Evolutionary conservation across 2,113 vertebrate species (phyloP), one percentile per base, ranked within the genome.

Genomic region (Chloropsis cyanopogon): DNA sequence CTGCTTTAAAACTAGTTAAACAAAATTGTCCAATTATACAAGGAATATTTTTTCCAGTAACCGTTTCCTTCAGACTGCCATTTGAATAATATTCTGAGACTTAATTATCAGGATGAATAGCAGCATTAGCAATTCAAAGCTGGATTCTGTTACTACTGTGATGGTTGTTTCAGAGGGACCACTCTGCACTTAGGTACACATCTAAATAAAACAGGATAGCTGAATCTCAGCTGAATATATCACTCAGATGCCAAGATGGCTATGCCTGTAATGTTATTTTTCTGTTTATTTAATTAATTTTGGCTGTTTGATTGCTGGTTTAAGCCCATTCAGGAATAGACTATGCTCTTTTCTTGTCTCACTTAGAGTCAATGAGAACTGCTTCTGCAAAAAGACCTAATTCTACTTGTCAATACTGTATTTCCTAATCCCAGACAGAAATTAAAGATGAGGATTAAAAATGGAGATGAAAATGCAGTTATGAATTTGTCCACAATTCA

Each of bases 111-210:
- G 33, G 37, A 41, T 88, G 52, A 84, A 78, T 35, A 84, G 29
- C 16, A 88, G 17, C 63, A 83, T 82, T 80, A 90, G 42, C 46
- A 91, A 78, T 89, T 89, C 66, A 96, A 76, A 96, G 60, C 19
- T 60, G 53, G 56, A 37, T 60, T 86, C 57, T 83, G 11, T 52
- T 86, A 81, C 50, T 73, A 29, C 42, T 50, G 25, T 63, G 33
- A 41, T 29, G 56, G 37, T 35, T 89, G 23, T 70, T 94, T 93
- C 81, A 86, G 49, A 54, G 54, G 70, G 47, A 87, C 49, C 19
- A 23, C 31, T 71, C 61, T 85, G n/a, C 41, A 49, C 20, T 73
- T 65, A 53, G 35, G 49, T 47, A 79, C 19, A 28, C 21, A 72
- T 44, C 44, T 72, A 47, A 85, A 79, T 72, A 87, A 76, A 79